phyloP scores from a whole-genome alignment of 2,797 vertebrate genomes.

The Choloepus didactylus region DNA sequence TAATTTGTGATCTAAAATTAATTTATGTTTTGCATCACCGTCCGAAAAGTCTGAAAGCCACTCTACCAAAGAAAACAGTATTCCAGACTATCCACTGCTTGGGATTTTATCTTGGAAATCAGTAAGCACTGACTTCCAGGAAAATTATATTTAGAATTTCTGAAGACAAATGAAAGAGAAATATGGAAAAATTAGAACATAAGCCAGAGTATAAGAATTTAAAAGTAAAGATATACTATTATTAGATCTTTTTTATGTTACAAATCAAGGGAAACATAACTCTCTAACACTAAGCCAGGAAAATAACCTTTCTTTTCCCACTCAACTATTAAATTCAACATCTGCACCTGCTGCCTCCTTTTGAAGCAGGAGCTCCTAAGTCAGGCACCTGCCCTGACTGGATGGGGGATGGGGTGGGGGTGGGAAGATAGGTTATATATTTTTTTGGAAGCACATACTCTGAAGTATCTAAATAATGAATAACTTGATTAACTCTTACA shows the following conservation, averaged over 20 bases:
- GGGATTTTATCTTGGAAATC: not conserved
- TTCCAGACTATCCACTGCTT: not conserved
- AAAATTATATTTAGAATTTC: not conserved
- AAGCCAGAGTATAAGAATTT: not conserved
- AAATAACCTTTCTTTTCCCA: not conserved
- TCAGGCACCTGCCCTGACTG: accelerated
- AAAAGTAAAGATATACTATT: not conserved
- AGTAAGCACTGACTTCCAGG: not conserved
- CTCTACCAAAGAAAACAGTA: not conserved
- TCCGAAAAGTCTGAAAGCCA: not conserved
- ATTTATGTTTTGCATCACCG: not conserved
- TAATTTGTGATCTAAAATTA: not conserved
- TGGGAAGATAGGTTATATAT: not conserved
- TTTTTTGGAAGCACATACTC: not conserved
- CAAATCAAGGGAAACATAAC: not conserved
- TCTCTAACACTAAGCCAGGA: not conserved
- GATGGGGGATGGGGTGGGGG: not conserved
- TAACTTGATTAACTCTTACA: not conserved
- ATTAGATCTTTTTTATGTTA: not conserved
- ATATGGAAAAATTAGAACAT: not conserved
- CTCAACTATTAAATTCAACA: not conserved
- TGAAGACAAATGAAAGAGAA: not conserved
- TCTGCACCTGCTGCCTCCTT: not conserved
- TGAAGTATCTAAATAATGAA: slow-evolving; percentile 31
- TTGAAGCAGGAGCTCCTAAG: accelerated